Evolutionary conservation across 1,140 invertebrate species (phyloP), one percentile per base, ranked within the genome.

Genomic region (Dendroctonus valens): DNA sequence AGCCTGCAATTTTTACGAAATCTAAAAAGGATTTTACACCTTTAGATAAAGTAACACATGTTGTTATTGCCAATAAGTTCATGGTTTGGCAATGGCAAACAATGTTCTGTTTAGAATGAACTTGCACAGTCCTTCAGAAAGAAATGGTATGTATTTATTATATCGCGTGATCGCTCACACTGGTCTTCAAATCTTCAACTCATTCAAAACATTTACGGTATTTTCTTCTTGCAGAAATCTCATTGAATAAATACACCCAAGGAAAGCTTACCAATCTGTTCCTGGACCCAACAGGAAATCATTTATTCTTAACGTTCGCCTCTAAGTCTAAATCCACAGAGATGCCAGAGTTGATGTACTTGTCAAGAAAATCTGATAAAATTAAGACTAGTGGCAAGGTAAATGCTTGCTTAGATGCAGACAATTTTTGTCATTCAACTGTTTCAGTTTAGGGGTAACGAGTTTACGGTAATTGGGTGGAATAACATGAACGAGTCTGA

Each of bases 391-490:
- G 83, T 0, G 78, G 81, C 38, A 80, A 80, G 52, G 60, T 61
- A 61, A 51, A 7, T 60, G 37, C n/a, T 41, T 26, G 50, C n/a
- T 12, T 11, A 57, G 7, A 41, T 26, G 5, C 38, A 41, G 40
- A 57, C 26, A n/a, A 57, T 40, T 55, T 39, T 44, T 44, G 14
- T 26, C 8, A 50, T 52, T 52, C 53, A 55, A 55, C 26, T 60
- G 6, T 60, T 65, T 51, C 37, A 67, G 65, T 87, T 91, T 59
- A 85, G 86, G 71, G 91, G 91, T 52, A 90, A 94, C 79, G 87
- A 93, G 76, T 89, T 98, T 40, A 96, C 94, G 11, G 88, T 92
- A 54, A 91, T 98, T 0, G 95, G 87, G 0, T 98, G 95, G 91
- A 96, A 95, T 80, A 86, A 83, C 71, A 82, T 85, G 42, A 90